Base-by-base conservation (phyloP, 2,113 vertebrate species). In the Sula dactylatra region DNA sequence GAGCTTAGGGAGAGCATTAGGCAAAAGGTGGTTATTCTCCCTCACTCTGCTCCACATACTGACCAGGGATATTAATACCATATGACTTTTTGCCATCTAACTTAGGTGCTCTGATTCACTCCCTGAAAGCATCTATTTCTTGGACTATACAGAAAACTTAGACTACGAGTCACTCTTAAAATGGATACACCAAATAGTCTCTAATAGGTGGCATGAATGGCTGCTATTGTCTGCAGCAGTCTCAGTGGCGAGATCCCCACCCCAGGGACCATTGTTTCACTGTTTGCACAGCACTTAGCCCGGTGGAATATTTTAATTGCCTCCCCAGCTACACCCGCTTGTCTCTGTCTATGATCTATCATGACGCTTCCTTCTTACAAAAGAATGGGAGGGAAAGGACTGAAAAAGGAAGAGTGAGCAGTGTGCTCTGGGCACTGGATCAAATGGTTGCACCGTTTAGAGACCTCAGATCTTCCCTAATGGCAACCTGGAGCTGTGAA, bases 291-390 rank as follows among this genome's bases (percentile, higher is more conserved):
- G 92, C 0, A 5, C 52, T 88, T 54, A 93, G 56, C 77, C 95
- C 88, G 95, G 96, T 85, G 70, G 92, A 94, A 91, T 58, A 80
- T 69, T 95, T 91, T 95, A 93, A 93, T 96, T 96, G 91, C 82
- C 82, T 96, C 84, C 55, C 31, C 4, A 45, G 6, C 22, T 82
- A 87, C 89, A 93, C 81, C n/a, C 11, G 0, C 66, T 91, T 72
- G 70, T 79, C 74, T 96, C 91, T 2, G 0, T 71, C 91, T 86
- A 94, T 87, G 65, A 87, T 76, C 81, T 71, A 85, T 94, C 82
- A 40, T 69, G 82, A 65, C 76, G 40, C 25, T 73, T 94, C 58
- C 86, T 70, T 80, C 79, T 80, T 66, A 65, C 34, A 88, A 72
- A 85, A 91, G 82, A 86, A 76, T 38, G 55, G 47, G 82, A 93